These are phyloP conservation scores for Microtus obscurus DNA, from an alignment of 2,797 vertebrate species.

Conservation along the genomic window DNA sequence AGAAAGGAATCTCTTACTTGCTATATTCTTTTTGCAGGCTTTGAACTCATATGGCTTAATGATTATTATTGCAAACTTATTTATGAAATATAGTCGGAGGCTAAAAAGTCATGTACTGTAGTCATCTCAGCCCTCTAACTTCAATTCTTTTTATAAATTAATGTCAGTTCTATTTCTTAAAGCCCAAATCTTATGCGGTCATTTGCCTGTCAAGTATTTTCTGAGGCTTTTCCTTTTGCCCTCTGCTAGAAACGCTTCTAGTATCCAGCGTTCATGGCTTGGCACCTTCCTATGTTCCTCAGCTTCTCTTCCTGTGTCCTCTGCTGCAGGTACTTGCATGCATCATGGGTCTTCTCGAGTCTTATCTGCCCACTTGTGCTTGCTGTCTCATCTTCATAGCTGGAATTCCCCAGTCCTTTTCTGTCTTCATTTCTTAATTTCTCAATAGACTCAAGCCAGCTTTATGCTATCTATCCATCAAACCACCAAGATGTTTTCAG, in stretches of 20 bases:
- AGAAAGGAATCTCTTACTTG: constrained; percentile 2
- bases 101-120: not conserved
- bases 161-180: constrained; percentile 20
- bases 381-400: too few species aligned
- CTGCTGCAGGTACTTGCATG: too few species aligned
- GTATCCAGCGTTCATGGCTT: too few species aligned
- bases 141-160: not conserved
- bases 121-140: not conserved
- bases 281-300: too few species aligned
- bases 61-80: not conserved
- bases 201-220: constrained; percentile 7
- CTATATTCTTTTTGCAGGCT: not conserved
- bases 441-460: too few species aligned
- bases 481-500: too few species aligned
- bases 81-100: not conserved
- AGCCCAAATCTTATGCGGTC: not conserved
- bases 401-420: too few species aligned
- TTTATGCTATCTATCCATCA: too few species aligned
- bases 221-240: not conserved
- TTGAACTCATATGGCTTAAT: constrained; percentile 32
- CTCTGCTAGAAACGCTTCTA: not conserved
- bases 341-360: too few species aligned
- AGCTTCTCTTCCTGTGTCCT: too few species aligned
- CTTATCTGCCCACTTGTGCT: too few species aligned
- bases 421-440: too few species aligned